Evolutionary conservation across 2,888 invertebrate genomes (phyloP).

Genomic region (Sisyra terminalis): DNA sequence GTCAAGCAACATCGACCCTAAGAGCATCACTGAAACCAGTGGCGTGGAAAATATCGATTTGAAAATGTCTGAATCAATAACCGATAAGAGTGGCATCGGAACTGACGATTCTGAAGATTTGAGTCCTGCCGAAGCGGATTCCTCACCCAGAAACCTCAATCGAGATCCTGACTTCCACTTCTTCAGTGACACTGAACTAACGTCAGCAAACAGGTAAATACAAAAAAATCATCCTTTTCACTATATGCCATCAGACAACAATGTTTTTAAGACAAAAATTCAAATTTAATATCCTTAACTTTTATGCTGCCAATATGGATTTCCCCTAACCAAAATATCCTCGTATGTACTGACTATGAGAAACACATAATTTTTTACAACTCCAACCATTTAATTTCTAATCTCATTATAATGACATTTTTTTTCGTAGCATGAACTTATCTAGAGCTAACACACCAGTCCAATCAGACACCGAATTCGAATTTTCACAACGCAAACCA

Average conservation of each 20-base stretch:
- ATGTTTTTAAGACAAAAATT: too few relatives aligned
- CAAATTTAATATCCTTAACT: too few relatives aligned
- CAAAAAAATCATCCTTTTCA: neutral
- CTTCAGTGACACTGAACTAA: conserved; percentile 85
- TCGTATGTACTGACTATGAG: neutral
- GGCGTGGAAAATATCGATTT: conserved; percentile 7
- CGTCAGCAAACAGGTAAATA: conserved; percentile 37
- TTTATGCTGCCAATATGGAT: too few relatives aligned
- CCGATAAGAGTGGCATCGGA: conserved; percentile 25
- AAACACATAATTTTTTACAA: neutral
- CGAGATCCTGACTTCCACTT: conserved; percentile 63
- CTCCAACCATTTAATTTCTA: neutral
- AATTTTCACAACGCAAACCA: conserved; percentile 38
- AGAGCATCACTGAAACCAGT: neutral
- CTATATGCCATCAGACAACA: too few relatives aligned
- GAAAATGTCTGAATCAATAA: conserved; percentile 20
- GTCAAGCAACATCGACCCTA: conserved; percentile 22
- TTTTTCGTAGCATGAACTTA: conserved; percentile 19
- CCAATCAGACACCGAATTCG: conserved; percentile 91
- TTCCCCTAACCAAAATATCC: too few relatives aligned
- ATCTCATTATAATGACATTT: neutral
- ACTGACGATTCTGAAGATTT: conserved; percentile 23
- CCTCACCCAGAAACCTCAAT: conserved; percentile 18
- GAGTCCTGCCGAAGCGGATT: conserved; percentile 8
- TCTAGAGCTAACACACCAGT: conserved; percentile 70